These are phyloP conservation scores for Ceratosolen solmsi DNA, from an alignment of 1,140 invertebrate genomes.

Conservation along the genomic window DNA sequence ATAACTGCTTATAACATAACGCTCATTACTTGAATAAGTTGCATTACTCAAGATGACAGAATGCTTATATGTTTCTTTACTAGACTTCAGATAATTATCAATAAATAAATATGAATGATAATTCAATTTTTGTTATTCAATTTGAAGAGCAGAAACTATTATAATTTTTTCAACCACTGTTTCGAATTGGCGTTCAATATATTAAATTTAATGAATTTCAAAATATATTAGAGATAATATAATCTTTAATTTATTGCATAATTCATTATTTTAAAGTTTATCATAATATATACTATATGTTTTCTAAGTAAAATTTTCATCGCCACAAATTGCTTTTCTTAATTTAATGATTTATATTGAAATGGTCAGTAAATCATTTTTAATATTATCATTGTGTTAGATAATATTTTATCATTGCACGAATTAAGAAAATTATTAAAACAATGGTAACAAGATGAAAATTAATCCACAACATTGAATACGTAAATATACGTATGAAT, in stretches of 20 bases:
- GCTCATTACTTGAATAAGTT: no score
- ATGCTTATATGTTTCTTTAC: no score
- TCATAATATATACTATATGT: neutral
- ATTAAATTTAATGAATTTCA: neutral
- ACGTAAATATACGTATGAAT: no score
- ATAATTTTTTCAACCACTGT: no score
- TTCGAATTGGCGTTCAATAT: neutral
- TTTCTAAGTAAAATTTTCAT: neutral
- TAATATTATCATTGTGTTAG: neutral
- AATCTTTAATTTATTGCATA: neutral
- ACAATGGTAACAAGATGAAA: neutral
- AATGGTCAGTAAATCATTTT: no score
- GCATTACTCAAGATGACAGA: no score
- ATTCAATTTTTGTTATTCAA: no score
- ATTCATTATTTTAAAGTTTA: neutral
- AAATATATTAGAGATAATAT: neutral
- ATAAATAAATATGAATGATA: no score
- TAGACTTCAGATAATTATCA: no score
- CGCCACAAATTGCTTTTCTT: neutral
- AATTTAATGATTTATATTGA: neutral
- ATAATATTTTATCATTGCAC: neutral
- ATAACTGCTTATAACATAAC: no score
- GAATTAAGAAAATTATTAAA: neutral
- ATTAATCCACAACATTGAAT: no score
- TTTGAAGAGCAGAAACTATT: neutral